Base-by-base conservation (phyloP, 2,113 vertebrate species). In the Zingel zingel region DNA sequence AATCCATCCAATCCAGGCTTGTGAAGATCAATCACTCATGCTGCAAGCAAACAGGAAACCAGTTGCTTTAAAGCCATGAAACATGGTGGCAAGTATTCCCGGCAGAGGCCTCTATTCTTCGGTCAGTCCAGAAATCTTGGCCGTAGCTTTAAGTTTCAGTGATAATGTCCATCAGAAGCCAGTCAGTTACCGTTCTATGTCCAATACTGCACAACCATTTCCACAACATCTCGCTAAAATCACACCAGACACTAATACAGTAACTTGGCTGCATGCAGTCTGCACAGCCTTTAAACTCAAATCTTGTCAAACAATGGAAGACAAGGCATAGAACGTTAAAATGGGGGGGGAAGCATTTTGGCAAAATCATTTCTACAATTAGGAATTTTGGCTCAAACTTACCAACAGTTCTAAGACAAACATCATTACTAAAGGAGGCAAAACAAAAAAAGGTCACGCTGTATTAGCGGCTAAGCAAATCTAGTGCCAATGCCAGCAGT, bases 341-440 rank as follows among this genome's bases (percentile, higher is more conserved):
- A 54, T 62, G 50, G 72, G 36, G 36, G 54, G 72, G 36, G 8
- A 39, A 39, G 45, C 59, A 61, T 83, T 91, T 92, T 92, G 86
- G 79, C 88, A 88, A 70, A 84, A 89, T 78, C 33, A 63, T 85
- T 56, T 85, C 64, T 54, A 79, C 63, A 69, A 51, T 69, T 65
- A 47, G 5, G 21, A 83, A 84, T 79, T 89, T 78, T 87, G 80
- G 81, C 84, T 82, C 36, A 1, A 75, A 79, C 50, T 66, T 61
- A 81, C 18, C 58, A 65, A 73, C 7, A 6, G 7, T 27, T 87
- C 62, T 30, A 74, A 25, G 25, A 79, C 13, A n/a, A 8, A 25
- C 16, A n/a, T 61, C 27, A 68, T 62, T 39, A 68, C 65, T 19
- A 71, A 84, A 69, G 8, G 19, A n/a, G 61, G 74, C 47, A 80